Conservation (phyloP, 1,140 invertebrate species). For the Saccostrea glomerata region DNA sequence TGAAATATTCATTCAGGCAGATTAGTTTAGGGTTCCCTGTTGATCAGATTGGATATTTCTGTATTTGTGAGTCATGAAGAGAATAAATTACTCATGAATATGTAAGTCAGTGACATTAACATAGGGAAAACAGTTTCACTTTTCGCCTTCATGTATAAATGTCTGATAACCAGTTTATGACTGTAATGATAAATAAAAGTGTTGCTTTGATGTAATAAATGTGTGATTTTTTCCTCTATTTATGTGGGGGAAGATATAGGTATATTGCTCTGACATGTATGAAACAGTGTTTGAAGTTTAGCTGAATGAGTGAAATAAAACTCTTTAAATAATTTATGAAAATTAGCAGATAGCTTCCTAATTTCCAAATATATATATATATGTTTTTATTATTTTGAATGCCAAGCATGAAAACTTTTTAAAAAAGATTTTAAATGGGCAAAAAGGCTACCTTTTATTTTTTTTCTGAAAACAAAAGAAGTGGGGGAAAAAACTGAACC, state of each 20-base stretch:
- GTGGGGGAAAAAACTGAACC: too few relatives aligned
- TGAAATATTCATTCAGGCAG: not conserved
- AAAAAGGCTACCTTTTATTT: too few relatives aligned
- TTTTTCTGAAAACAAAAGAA: too few relatives aligned
- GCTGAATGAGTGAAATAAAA: not conserved
- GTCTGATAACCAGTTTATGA: slow-evolving; percentile 2
- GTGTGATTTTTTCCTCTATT: not conserved
- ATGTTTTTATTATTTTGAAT: too few relatives aligned
- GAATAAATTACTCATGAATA: slow-evolving; percentile 22
- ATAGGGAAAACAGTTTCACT: not conserved
- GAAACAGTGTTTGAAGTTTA: not conserved
- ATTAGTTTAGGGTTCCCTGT: not conserved
- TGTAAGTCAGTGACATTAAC: slow-evolving; percentile 28
- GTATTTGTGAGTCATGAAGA: slow-evolving; percentile 14
- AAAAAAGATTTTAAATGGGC: too few relatives aligned
- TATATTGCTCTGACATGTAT: not conserved
- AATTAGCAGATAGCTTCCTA: too few relatives aligned
- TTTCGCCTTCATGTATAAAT: not conserved
- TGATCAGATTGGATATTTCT: not conserved
- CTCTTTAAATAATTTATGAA: too few relatives aligned
- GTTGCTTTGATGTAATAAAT: not conserved
- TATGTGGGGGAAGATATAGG: not conserved
- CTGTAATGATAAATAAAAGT: slow-evolving; percentile 3
- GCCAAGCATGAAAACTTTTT: too few relatives aligned
- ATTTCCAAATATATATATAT: too few relatives aligned